Base-by-base conservation (phyloP, 2,888 invertebrate species). In the Selenia dentaria region DNA sequence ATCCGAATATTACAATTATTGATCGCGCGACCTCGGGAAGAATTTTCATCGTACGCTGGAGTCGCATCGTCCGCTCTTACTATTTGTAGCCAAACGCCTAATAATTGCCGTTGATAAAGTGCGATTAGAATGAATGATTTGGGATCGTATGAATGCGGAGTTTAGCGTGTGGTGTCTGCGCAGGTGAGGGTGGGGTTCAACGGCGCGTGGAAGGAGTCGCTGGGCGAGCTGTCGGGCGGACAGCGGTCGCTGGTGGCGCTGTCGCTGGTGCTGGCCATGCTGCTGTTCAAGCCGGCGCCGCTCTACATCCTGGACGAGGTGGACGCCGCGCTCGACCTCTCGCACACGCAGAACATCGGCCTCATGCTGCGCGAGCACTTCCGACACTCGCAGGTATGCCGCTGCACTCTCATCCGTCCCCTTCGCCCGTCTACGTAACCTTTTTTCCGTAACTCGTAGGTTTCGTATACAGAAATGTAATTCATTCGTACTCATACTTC, bases 231-330 rank as follows among this genome's bases (percentile, higher is more conserved):
- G 60, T 98, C 98, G 51, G 99, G 99, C 49, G 99, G 99, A 0
- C 98, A 99, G 85, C 93, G 98, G 62, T 98, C 99, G 5, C 92
- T 99, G 50, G 98, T 99, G 29, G 99, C 99, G 1, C 92, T 99
- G 39, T 98, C 99, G 0, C 92, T 99, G 46, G 98, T 99, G 64
- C 92, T 99, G 65, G 97, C 99, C 27, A 97, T 99, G 96, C 83
- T 99, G 70, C 93, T 97, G 66, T 99, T 98, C 91, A 98, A 98
- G 76, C 99, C 99, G 2, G 99, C 99, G 14, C 99, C 99, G 4
- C 92, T 99, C 9, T 99, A 99, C 85, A 98, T 99, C 80, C 92
- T 99, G 68, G 99, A 99, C 83, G 99, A 99, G 92, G 98, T 99
- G 36, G 99, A 99, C 82, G 99, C 99, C 0, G 99, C 99, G 5